Base-by-base conservation (phyloP, 2,113 vertebrate species). In the Hypomesus transpacificus region DNA sequence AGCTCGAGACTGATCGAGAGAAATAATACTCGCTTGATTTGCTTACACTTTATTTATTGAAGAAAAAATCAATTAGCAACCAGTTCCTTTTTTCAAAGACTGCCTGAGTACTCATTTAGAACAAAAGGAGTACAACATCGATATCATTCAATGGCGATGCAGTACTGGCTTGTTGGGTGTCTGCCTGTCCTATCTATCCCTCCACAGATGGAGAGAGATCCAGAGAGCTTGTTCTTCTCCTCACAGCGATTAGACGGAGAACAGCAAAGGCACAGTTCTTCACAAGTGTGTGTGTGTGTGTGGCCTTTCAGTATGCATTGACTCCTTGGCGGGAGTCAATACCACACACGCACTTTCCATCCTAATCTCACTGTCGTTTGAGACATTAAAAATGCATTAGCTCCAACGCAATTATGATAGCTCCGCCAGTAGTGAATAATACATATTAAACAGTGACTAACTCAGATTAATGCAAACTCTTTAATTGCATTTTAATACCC, bases 361-460 rank as follows among this genome's bases (percentile, higher is more conserved):
- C 73, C 75, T 79, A 77, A 78, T 83, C 75, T 77, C 60, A 50
- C 57, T 74, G 69, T 76, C n/a, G 18, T 71, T 63, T 34, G 51
- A 71, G 56, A 51, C 74, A 81, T 90, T 88, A 86, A 83, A 84
- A 84, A 84, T 88, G 82, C 84, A 87, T 85, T 75, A 73, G 63
- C 70, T 71, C 65, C 16, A 18, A 63, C 21, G 67, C 79, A 85
- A 86, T 90, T 86, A 85, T 68, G 69, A 84, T 80, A 68, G 63
- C 78, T 69, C 71, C 80, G 68, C 67, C 73, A 80, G 53, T 75
- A 74, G 74, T 84, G 84, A 83, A 82, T 86, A 85, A 87, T 84
- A 34, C 77, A 86, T 82, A 84, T 84, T 85, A 82, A 84, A 81
- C 80, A 24, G 72, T 34, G 65, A 85, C 68, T 64, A 64, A 80